Evolutionary conservation across 2,797 vertebrate genomes (phyloP), one percentile per base, ranked within the genome.

Genomic region (Ctenopoma multispine): DNA sequence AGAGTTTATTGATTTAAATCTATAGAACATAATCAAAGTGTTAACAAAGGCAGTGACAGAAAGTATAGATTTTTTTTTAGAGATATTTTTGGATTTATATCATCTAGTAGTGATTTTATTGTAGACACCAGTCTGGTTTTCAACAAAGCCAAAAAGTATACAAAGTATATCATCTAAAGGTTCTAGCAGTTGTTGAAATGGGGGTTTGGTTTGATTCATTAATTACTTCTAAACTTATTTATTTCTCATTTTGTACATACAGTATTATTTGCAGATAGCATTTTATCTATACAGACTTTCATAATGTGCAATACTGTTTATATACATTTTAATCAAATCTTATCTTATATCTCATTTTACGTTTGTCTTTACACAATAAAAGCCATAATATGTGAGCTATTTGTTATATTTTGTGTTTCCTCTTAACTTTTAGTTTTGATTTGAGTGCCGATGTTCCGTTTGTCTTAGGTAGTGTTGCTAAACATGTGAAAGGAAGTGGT

Each of bases 401-500:
- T 21, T 18, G 18, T 15, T 12, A 14, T 41, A 18, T 59, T n/a
- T 50, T 0, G 20, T 50, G 54, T 76, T 72, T 64, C 7, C 1
- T 69, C 2, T 54, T 40, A n/a, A 23, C 15, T 47, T 72, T 59
- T 49, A 4, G 34, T 71, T 63, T 62, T 40, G 7, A 62, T 38
- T 44, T 57, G 10, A 5, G 2, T 24, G 34, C 27, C 21, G 0
- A 2, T 62, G 29, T 18, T 62, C 17, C 2, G 2, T 54, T 61
- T 21, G 5, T 62, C 40, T 44, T 6, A 5, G 2, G n/a, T 6
- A 15, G 8, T 38, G 10, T 58, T 63, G 29, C 17, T 38, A 21
- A 14, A 63, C 47, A 38, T n/a, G 21, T 60, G 5, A 81, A 9
- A 81, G 92, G 92, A 92, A 91, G 83, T 88, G 78, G 79, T 86